Evolutionary conservation across 35 echinoderm and acorn worm genomes (phyloP).

Genomic region (Lytechinus pictus): DNA sequence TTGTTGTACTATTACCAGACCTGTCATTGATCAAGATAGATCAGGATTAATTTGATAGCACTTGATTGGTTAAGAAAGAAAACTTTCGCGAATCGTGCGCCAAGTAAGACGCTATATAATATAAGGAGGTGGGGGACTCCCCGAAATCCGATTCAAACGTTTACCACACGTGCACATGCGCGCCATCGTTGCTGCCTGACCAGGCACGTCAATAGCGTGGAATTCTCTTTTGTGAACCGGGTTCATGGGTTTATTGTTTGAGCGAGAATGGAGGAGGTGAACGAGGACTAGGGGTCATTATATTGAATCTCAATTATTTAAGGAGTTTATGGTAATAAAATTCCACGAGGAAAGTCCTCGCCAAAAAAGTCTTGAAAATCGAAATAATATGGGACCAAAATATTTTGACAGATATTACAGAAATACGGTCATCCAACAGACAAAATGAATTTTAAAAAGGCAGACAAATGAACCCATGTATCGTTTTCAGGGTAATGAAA

Average conservation of each 20-base stretch:
- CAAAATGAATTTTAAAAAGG: no score
- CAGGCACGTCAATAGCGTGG: not conserved
- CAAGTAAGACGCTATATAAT: not conserved
- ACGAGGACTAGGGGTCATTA: not conserved
- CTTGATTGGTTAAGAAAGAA: not conserved
- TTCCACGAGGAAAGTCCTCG: no score
- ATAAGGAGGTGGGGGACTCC: not conserved
- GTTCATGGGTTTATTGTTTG: not conserved
- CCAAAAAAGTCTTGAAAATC: no score
- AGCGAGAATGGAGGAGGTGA: not conserved
- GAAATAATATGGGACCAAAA: no score
- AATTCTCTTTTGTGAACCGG: not conserved
- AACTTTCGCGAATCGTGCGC: not conserved
- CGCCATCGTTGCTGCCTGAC: conserved; percentile 15
- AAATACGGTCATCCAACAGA: no score
- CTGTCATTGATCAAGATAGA: not conserved
- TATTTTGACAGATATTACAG: no score
- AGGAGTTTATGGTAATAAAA: not conserved
- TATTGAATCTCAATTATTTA: not conserved
- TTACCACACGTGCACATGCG: not conserved
- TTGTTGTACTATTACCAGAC: not conserved
- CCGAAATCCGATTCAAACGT: not conserved
- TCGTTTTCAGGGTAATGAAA: no score
- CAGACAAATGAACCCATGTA: no score
- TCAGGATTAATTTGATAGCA: not conserved